Conservation (phyloP, 1,140 invertebrate species). For the Daktulosphaira vitifoliae region DNA sequence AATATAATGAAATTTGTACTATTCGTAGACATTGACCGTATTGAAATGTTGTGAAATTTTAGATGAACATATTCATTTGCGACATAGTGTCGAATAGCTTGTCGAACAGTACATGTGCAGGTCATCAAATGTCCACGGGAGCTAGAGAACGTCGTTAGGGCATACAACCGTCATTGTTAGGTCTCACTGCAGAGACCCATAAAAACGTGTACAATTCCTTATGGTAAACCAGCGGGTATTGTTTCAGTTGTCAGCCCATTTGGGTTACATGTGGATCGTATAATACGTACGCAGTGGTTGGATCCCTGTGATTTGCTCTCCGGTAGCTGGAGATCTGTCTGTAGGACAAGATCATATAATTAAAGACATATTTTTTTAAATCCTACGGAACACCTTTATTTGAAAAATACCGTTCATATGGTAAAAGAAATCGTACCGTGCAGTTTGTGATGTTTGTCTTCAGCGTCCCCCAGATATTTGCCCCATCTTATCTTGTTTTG, state of each 20-base stretch:
- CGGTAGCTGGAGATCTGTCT: no score
- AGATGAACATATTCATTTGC: no score
- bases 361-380: slow-evolving; percentile 19
- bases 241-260: slow-evolving; percentile 6
- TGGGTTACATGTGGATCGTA: slow-evolving; percentile 17
- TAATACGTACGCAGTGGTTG: no score
- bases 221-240: not conserved
- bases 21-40: no score
- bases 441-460: no score
- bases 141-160: slow-evolving; percentile 1
- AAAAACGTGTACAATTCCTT: not conserved
- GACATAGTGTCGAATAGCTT: no score
- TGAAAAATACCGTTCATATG: not conserved
- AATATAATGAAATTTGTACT: no score
- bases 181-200: slow-evolving; percentile 15
- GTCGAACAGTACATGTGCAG: slow-evolving; percentile 20
- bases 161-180: not conserved
- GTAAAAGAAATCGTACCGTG: no score
- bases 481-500: no score
- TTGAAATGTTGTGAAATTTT: no score
- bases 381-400: not conserved
- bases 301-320: no score
- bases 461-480: no score
- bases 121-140: slow-evolving; percentile 27
- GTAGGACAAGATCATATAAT: not conserved